A percentile compares a stretch with the other conserved stretches of the same genome.
phyloP scores from a whole-genome alignment of 2,113 vertebrate species.

The Corvus hawaiiensis region DNA sequence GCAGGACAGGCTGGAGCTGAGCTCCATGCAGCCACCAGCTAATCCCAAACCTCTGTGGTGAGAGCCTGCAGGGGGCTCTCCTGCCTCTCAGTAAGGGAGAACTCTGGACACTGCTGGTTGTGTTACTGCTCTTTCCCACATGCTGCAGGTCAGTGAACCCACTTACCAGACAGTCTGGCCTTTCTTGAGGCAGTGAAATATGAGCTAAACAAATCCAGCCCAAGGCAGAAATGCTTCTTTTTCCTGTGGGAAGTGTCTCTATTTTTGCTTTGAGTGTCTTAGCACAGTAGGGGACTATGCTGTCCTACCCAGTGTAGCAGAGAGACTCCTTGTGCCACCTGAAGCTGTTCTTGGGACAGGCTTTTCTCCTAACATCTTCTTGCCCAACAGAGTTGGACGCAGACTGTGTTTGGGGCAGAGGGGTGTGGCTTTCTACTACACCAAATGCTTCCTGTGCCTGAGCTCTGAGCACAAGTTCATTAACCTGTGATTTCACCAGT shows the following conservation, averaged over 20 bases:
- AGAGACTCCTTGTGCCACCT: neutral
- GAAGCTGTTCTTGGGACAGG: neutral
- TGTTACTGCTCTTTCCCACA: neutral
- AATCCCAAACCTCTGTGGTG: neutral
- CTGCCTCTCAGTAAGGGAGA: neutral
- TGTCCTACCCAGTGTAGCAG: neutral
- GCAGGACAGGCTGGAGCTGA: neutral
- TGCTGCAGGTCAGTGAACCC: neutral
- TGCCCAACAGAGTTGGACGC: neutral
- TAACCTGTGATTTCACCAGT: neutral
- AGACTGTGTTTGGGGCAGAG: neutral
- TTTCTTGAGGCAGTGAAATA: neutral
- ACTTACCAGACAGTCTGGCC: neutral
- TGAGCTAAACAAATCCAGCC: neutral
- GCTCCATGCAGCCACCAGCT: neutral
- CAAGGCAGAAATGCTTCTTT: neutral
- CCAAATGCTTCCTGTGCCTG: neutral
- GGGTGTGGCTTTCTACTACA: neutral
- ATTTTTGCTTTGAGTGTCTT: neutral
- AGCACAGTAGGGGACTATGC: neutral
- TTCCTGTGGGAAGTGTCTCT: neutral
- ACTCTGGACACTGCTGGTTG: neutral
- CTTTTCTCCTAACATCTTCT: neutral
- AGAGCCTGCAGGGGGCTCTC: neutral
- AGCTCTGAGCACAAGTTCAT: neutral